Evolutionary conservation across 2,888 invertebrate genomes (phyloP).

Genomic region (Spisula solida): DNA sequence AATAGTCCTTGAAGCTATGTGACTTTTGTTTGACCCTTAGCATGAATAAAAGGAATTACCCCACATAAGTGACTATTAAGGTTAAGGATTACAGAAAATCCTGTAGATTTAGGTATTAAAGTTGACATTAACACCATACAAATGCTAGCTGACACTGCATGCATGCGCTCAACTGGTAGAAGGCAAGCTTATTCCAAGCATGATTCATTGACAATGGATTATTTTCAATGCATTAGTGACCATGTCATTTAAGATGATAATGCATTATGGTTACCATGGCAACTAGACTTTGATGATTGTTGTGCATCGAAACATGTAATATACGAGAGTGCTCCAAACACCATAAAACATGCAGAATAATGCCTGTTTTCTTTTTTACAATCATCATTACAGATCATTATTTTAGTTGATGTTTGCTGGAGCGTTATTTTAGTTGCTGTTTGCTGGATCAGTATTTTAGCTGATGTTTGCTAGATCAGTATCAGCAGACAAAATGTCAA

Average conservation of each 20-base stretch:
- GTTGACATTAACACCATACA: no score
- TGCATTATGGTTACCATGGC: neutral
- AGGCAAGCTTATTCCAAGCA: neutral
- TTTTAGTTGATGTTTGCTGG: neutral
- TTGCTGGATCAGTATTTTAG: neutral
- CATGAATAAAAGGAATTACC: no score
- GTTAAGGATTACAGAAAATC: no score
- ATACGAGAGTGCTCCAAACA: neutral
- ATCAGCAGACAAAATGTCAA: neutral
- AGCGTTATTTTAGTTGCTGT: neutral
- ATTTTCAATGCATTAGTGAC: conserved; percentile 23
- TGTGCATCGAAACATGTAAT: conserved; percentile 9
- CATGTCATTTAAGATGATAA: conserved; percentile 27
- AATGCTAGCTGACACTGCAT: no score
- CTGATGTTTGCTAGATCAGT: neutral
- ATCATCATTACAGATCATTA: neutral
- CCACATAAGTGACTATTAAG: no score
- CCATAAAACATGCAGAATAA: conserved; percentile 11
- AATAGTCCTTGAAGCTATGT: no score
- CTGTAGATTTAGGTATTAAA: no score
- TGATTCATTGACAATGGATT: conserved; percentile 7
- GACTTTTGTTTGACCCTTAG: no score
- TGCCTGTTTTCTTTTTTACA: neutral
- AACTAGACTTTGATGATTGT: neutral
- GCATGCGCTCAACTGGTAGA: no score